Evolutionary conservation across 2,888 invertebrate species (phyloP).

Genomic region (Rhagonycha lutea): DNA sequence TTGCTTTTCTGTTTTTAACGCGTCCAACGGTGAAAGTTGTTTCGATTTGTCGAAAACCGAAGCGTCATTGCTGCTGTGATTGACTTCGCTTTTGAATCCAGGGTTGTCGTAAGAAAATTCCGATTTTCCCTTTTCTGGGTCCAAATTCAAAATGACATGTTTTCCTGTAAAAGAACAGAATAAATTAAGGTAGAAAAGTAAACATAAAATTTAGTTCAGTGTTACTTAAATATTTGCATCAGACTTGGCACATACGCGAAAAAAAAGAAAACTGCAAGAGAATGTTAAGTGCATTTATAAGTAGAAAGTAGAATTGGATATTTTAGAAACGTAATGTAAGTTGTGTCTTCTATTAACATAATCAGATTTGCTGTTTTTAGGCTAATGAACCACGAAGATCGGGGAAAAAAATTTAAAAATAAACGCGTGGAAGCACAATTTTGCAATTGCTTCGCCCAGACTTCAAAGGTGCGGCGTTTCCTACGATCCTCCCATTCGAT

Average conservation of each 20-base stretch:
- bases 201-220: no score
- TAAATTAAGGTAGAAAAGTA: not conserved
- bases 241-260: not conserved
- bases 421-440: not conserved
- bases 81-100: slow-evolving; percentile 64
- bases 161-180: slow-evolving; percentile 61
- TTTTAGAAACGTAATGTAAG: not conserved
- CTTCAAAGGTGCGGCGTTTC: not conserved
- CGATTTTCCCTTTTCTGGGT: slow-evolving; percentile 76
- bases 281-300: not conserved
- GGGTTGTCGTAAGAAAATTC: slow-evolving; percentile 83
- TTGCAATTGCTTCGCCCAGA: not conserved
- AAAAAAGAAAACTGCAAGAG: not conserved
- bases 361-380: not conserved
- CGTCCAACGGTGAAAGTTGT: slow-evolving; percentile 55
- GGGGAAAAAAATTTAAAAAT: not conserved
- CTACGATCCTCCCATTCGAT: not conserved
- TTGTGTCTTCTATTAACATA: not conserved
- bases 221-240: not conserved
- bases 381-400: not conserved
- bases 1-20: slow-evolving; percentile 56
- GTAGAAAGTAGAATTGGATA: not conserved
- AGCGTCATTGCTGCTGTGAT: not conserved
- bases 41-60: slow-evolving; percentile 52
- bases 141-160: slow-evolving; percentile 73